Base-by-base conservation (phyloP, 2,888 invertebrate species). In the Drosophila leonis region DNA sequence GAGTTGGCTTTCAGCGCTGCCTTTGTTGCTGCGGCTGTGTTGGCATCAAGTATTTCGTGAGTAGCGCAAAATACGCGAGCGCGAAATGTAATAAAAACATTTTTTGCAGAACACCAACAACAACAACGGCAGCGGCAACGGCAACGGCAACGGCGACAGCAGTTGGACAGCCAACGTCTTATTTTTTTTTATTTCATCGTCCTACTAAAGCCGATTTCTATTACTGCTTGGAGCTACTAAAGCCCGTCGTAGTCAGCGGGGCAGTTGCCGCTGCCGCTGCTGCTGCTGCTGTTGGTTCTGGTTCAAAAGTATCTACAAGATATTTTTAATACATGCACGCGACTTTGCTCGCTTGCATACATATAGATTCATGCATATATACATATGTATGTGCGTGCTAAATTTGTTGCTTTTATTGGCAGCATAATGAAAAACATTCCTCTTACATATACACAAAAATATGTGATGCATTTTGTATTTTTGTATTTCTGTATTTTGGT, bases 21-120 rank as follows among this genome's bases (percentile, higher is more conserved):
- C 51, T 67, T 66, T 75, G 76, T 72, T 71, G 74, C 63, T 74
- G 80, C 65, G 66, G 67, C 73, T 73, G 74, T 75, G 79, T 76
- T 81, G 82, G 81, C 75, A 82, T 90, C 78, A 87, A 85, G 83
- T 85, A 85, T 90, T 88, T 90, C 72, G 83, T 79, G 88, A 87
- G 88, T 81, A 85, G 88, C 85, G 86, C 65, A 88, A 83, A 87
- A 87, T 81, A 83, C 88, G 87, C 90, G 77, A 78, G 87, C 91
- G 91, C 85, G 91, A 91, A 91, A 91, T 91, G 91, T 91, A 91
- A 91, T 91, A 91, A 91, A 91, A 91, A 91, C 90, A 91, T 91
- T 91, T 91, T 91, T 91, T 86, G 65, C 74, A 74, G 59, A 52
- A 48, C 72, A 69, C 44, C 70, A 56, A 24, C 35, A 64, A 31